Conservation (phyloP, 2,888 invertebrate genomes). For the Pyrgus malvae region DNA sequence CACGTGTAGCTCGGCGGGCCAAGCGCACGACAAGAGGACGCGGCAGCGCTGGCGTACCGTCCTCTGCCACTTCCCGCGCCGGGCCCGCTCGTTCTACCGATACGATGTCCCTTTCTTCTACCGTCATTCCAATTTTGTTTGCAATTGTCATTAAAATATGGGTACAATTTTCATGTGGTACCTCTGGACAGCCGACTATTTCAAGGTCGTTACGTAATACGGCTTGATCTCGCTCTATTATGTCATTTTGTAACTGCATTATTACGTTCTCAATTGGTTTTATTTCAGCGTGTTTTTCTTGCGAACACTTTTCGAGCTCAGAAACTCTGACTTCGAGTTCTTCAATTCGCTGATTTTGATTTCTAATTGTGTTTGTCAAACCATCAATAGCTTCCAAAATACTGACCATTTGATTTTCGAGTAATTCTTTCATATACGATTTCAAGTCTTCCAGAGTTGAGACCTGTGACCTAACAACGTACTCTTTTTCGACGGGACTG, state of each 20-base stretch:
- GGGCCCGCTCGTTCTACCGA: constrained; percentile 27
- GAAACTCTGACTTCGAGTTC: constrained; percentile 14
- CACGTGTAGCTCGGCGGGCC: constrained; percentile 26
- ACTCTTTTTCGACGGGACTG: too few species aligned
- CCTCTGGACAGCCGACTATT: constrained; percentile 30
- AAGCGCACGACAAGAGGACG: constrained; percentile 27
- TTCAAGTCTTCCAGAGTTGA: too few species aligned
- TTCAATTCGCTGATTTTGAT: constrained; percentile 3
- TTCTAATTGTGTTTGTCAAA: background rate
- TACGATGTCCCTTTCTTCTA: constrained; percentile 32
- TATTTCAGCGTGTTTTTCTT: background rate
- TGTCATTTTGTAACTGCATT: background rate
- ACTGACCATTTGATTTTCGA: background rate
- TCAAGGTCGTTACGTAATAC: constrained; percentile 29
- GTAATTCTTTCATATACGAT: too few species aligned
- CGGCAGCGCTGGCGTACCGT: constrained; percentile 11
- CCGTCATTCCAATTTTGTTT: constrained; percentile 27
- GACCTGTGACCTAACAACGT: too few species aligned
- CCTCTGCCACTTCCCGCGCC: background rate
- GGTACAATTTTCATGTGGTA: constrained; percentile 20
- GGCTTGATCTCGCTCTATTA: constrained; percentile 26
- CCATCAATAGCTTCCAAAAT: background rate
- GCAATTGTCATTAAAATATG: constrained; percentile 25
- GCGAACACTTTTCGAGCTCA: constrained; percentile 5
- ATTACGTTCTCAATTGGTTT: background rate